phyloP scores from a whole-genome alignment of 2,888 invertebrate genomes.

The Caenorhabditis macrosperma region DNA sequence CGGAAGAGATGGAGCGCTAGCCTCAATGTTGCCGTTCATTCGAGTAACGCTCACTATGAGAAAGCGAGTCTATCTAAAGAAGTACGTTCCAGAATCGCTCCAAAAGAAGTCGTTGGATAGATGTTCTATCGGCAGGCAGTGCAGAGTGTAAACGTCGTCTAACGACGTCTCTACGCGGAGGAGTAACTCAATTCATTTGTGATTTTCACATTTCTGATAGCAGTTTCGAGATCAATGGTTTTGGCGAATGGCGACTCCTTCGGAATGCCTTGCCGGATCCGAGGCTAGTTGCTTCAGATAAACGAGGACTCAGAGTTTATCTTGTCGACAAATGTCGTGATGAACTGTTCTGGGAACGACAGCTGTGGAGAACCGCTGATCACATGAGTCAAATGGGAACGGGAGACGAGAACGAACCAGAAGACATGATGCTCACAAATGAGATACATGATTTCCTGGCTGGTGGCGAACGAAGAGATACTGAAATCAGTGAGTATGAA shows the following conservation, averaged over 20 bases:
- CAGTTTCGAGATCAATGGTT: constrained; percentile 66
- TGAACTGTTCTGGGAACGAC: constrained; percentile 50
- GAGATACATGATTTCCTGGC: constrained; percentile 16
- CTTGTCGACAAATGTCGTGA: constrained; percentile 60
- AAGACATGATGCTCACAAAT: constrained; percentile 5
- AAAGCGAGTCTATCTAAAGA: no score
- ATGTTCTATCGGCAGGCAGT: constrained; percentile 33
- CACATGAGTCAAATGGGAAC: constrained; percentile 1
- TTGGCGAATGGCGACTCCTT: constrained; percentile 67
- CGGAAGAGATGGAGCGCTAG: constrained; percentile 35
- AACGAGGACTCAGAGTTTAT: constrained; percentile 59
- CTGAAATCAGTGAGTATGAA: constrained; percentile 7
- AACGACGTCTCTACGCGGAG: constrained; percentile 42
- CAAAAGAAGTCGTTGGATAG: constrained; percentile 52
- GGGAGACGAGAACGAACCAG: constrained; percentile 15
- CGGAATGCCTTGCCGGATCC: constrained; percentile 64
- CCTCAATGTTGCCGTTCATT: constrained; percentile 62
- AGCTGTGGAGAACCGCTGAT: constrained; percentile 49
- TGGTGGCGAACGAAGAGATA: not conserved
- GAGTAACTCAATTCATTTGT: constrained; percentile 64
- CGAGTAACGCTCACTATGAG: no score
- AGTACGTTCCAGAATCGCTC: constrained; percentile 57
- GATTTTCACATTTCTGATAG: constrained; percentile 63
- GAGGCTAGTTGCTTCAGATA: constrained; percentile 48
- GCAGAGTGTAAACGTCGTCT: constrained; percentile 30